phyloP scores from a whole-genome alignment of 1,140 invertebrate genomes.

The Drosophila rhopaloa region DNA sequence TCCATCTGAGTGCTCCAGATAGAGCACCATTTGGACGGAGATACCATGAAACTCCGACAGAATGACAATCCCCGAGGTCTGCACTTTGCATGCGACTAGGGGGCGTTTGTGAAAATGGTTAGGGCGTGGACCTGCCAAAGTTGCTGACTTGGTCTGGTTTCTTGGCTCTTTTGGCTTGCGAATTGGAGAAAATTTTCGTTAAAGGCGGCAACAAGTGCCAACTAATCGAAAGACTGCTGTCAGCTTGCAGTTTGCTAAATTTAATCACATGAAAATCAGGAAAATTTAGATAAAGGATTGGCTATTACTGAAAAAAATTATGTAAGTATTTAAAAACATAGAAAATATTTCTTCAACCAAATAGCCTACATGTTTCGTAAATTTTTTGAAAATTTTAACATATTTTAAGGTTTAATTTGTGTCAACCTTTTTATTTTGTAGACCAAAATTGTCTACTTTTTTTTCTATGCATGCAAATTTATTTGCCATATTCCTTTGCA shows the following conservation, averaged over 20 bases:
- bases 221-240: conserved; percentile 17
- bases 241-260: conserved; percentile 16
- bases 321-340: no score
- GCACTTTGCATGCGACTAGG: conserved; percentile 49
- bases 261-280: background rate
- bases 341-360: no score
- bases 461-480: conserved; percentile 30
- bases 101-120: conserved; percentile 34
- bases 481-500: conserved; percentile 4
- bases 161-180: conserved; percentile 23
- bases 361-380: no score
- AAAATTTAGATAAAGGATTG: no score
- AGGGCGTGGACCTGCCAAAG: conserved; percentile 53
- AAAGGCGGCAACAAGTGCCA: conserved; percentile 56
- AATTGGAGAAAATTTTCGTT: conserved; percentile 13
- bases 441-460: background rate
- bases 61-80: conserved; percentile 25
- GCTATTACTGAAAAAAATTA: no score
- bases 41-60: background rate
- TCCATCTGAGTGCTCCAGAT: conserved; percentile 16
- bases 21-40: conserved; percentile 3
- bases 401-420: no score
- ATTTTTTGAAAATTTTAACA: no score
- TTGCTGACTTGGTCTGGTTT: conserved; percentile 33
- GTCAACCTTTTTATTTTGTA: no score